Evolutionary conservation across 35 echinoderm and acorn worm genomes (phyloP).

Genomic region (Ophioderma brevispina): DNA sequence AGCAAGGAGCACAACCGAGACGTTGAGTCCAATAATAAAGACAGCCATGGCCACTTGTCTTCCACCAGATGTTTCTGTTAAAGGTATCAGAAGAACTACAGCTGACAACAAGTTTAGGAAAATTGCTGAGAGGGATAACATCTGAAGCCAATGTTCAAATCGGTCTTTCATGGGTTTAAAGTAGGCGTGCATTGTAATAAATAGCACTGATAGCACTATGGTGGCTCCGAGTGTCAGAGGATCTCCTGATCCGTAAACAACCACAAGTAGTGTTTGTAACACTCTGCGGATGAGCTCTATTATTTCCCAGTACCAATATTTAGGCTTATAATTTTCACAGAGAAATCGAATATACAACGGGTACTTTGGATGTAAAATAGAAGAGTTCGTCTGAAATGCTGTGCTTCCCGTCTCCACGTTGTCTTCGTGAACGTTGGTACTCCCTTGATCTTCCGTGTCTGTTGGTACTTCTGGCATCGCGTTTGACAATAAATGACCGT

Average conservation of each 20-base stretch:
- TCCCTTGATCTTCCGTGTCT: background rate
- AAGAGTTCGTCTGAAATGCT: background rate
- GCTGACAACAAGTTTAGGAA: constrained; percentile 16
- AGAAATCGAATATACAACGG: background rate
- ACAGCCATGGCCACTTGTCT: background rate
- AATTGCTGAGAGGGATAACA: constrained; percentile 9
- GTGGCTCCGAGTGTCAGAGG: constrained; percentile 23
- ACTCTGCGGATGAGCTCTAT: constrained; percentile 48
- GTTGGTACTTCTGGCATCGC: background rate
- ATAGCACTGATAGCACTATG: constrained; percentile 25
- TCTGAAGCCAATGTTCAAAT: constrained; percentile 57
- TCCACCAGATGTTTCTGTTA: background rate
- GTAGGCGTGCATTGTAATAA: constrained; percentile 31
- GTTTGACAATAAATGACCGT: background rate
- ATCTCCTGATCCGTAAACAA: constrained; percentile 39
- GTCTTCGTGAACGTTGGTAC: too few relatives aligned
- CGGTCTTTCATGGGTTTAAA: constrained; percentile 42
- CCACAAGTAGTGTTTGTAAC: constrained; percentile 30
- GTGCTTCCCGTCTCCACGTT: background rate
- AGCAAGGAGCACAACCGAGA: background rate
- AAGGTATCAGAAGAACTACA: background rate
- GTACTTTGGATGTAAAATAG: too few relatives aligned
- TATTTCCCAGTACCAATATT: constrained; percentile 65
- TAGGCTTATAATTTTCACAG: constrained; percentile 50
- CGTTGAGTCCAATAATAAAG: background rate